Conservation (phyloP, 2,113 vertebrate genomes). For the Rhinopomastus cyanomelas region DNA sequence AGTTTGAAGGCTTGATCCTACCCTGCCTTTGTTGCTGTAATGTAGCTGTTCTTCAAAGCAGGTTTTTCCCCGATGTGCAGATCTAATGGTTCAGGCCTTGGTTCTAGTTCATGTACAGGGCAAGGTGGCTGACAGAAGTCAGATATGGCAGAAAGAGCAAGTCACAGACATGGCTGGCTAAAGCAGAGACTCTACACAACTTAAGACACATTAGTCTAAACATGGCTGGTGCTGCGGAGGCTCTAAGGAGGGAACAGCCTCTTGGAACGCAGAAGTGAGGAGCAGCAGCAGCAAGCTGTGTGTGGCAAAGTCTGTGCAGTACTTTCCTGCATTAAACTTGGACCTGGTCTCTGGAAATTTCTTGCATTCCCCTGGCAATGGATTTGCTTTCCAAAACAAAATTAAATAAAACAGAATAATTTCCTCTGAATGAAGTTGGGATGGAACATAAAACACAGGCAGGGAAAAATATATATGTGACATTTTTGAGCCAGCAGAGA, state of each 20-base stretch:
- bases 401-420: slow-evolving; percentile 18
- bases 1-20: background rate
- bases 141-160: background rate
- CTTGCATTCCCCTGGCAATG: slow-evolving; percentile 25
- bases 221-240: background rate
- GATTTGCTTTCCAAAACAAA: slow-evolving; percentile 65
- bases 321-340: slow-evolving; percentile 33
- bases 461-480: background rate
- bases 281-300: slow-evolving; percentile 9
- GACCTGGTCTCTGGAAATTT: slow-evolving; percentile 38
- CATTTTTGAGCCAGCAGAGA: slow-evolving; percentile 24
- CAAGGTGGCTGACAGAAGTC: background rate
- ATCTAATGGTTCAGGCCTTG: background rate
- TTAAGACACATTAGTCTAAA: background rate
- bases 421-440: slow-evolving; percentile 29
- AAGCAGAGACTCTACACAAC: background rate
- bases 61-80: background rate
- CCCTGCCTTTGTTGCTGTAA: background rate
- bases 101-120: background rate
- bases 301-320: slow-evolving; percentile 30
- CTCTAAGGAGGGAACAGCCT: background rate
- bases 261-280: background rate
- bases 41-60: background rate
- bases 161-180: background rate
- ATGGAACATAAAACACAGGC: slow-evolving; percentile 39